Conservation (phyloP, 1,140 invertebrate species). For the Rhynchophorus ferrugineus region DNA sequence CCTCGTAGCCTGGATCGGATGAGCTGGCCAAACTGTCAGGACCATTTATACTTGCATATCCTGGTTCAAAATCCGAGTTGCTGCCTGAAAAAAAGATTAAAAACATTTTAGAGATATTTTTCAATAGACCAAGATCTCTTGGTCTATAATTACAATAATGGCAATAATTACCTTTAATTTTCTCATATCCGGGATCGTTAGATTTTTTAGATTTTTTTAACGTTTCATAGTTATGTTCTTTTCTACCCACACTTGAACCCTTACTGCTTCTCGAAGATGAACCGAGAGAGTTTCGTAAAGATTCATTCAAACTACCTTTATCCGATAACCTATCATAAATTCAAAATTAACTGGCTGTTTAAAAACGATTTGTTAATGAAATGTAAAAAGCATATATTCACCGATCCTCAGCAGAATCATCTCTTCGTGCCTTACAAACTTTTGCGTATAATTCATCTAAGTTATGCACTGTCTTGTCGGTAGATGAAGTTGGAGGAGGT, state of each 20-base stretch:
- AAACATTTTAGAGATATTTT: constrained; percentile 3
- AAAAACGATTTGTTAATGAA: no score
- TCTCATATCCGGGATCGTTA: constrained; percentile 58
- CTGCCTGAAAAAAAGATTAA: not conserved
- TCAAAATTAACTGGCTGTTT: no score
- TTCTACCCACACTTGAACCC: constrained; percentile 1
- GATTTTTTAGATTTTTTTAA: constrained; percentile 42
- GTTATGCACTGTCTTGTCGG: constrained; percentile 39
- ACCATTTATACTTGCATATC: constrained; percentile 44
- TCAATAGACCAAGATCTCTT: not conserved
- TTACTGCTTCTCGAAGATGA: not conserved
- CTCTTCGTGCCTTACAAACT: constrained; percentile 59
- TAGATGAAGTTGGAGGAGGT: constrained; percentile 50
- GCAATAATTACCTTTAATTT: constrained; percentile 41
- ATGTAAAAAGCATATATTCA: no score
- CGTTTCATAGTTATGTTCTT: constrained; percentile 37
- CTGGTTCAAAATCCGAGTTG: constrained; percentile 36
- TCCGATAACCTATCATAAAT: constrained; percentile 3
- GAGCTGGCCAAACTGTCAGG: constrained; percentile 50
- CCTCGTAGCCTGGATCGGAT: constrained; percentile 57
- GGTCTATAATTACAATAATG: not conserved
- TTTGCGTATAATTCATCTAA: constrained; percentile 84
- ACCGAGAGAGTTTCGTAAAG: not conserved
- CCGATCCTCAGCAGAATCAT: constrained; percentile 22
- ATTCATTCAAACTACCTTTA: constrained; percentile 6